Evolutionary conservation across 2,888 invertebrate species (phyloP), one percentile per base, ranked within the genome.

Genomic region (Drosophila dives): DNA sequence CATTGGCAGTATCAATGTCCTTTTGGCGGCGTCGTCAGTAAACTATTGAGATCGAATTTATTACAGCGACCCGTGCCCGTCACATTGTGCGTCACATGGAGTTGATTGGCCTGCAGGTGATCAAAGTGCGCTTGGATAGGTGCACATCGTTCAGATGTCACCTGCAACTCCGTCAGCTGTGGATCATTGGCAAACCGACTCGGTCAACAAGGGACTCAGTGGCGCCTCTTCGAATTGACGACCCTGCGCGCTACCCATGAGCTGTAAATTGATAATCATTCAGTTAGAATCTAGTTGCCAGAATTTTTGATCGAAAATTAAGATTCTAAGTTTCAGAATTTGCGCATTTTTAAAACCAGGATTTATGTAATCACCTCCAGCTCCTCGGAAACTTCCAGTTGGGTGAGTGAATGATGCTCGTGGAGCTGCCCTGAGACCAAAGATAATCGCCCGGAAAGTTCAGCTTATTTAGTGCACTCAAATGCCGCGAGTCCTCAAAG

Each of bases 401-500:
- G 91, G 15, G 93, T 92, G 72, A 95, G 81, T 0, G 93, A 6
- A 95, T 23, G 23, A 23, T 23, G 23, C 23, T 23, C 23, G 23
- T 23, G 23, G 23, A 23, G 23, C 23, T 23, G 23, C 23, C 1
- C 23, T 23, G 23, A 23, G 23, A 23, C 23, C 23, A 23, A 23
- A 23, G 83, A 73, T 93, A 95, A 38, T 94, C 94, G 12, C 92
- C 90, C 0, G 95, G 95, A 86, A 94, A 95, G 58, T 84, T 81
- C 1, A 95, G 77, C 32, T 86, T 85, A 80, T 95, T 95, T 11
- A 95, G 87, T 40, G 79, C 83, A 23, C 91, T 80, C 26, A 94
- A 83, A 2, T 86, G 69, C 20, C 93, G 76, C 26, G 86, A 66
- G 40, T 91, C 82, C 64, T 92, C 91, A 7, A 93, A 89, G 50